Base-by-base conservation (phyloP, 2,113 vertebrate genomes). In the Phocoena phocoena region DNA sequence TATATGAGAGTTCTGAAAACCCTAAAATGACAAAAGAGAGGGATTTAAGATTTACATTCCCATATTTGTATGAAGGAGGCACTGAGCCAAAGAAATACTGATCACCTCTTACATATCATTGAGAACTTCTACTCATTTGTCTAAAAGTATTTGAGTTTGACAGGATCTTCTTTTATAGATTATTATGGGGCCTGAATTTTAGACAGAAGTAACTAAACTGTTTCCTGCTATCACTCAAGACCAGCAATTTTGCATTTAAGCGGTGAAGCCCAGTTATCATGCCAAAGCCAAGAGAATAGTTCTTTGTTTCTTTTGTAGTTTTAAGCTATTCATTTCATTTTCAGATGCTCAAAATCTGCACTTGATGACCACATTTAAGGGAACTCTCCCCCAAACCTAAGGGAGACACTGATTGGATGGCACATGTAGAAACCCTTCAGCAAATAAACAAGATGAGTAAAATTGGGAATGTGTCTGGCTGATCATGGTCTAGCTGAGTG, bases 301-400 rank as follows among this genome's bases (percentile, higher is more conserved):
- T 71, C 65, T 85, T 36, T 86, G 55, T 41, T 23, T 88, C 21
- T 63, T 92, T 80, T 44, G 70, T 76, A 70, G 36, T 96, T 94
- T 93, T 50, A 96, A 93, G n/a, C 55, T 41, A 73, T 71, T 88
- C 21, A 20, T 90, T 96, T 95, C 62, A 47, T 68, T 86, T 93
- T 83, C 26, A 90, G 41, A n/a, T 70, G 79, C 73, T 88, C 79
- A 58, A 36, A 95, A 63, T 92, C 33, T 63, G 25, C 13, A 73
- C 38, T 53, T 38, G 33, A 71, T 80, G 28, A 67, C n/a, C 84
- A 90, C 67, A 85, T 11, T 67, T 28, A 82, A 88, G 25, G 47
- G 18, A 86, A 84, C n/a, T 84, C 20, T 26, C 8, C 41, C 67
- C 38, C 26, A 47, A 47, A 71, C 44, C 12, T 65, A 90, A 95